Percentiles rank a stretch among this genome's conserved stretches.
Conservation (phyloP, 2,113 vertebrate genomes). For the Baryphthengus martii region DNA sequence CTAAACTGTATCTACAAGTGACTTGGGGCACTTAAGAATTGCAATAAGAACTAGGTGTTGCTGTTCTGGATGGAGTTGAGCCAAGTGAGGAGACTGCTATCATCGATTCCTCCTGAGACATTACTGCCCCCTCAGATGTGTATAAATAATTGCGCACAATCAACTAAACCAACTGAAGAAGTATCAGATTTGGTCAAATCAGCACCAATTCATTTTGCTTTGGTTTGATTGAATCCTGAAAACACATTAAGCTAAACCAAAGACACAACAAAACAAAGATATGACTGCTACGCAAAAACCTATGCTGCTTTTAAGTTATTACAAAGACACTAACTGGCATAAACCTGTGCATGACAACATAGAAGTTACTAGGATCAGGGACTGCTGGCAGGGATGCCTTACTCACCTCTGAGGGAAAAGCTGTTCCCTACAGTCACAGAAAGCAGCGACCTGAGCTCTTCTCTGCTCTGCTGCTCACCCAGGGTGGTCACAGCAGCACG, state of each 20-base stretch:
- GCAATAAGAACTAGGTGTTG: neutral
- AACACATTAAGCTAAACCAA: neutral
- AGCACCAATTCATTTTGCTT: neutral
- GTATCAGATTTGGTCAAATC: neutral
- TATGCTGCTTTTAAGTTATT: fast-evolving
- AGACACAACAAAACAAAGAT: neutral
- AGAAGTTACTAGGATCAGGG: too few species aligned
- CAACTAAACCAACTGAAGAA: neutral
- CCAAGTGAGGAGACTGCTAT: neutral
- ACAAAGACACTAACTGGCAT: fast-evolving
- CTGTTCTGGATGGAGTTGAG: neutral
- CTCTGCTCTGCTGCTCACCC: neutral
- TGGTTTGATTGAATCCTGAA: neutral
- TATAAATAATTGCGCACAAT: neutral
- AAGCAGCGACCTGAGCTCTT: neutral
- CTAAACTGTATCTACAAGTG: neutral
- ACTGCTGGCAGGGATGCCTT: neutral
- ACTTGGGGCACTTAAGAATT: neutral
- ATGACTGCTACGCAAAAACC: neutral
- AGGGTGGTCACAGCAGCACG: neutral
- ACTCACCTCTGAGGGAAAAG: neutral
- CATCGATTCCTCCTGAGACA: neutral
- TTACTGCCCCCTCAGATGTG: neutral
- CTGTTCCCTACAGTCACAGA: neutral
- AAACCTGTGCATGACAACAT: fast-evolving